These are phyloP conservation scores for Adelosebastes latens DNA, from an alignment of 2,797 vertebrate species.

Conservation along the genomic window DNA sequence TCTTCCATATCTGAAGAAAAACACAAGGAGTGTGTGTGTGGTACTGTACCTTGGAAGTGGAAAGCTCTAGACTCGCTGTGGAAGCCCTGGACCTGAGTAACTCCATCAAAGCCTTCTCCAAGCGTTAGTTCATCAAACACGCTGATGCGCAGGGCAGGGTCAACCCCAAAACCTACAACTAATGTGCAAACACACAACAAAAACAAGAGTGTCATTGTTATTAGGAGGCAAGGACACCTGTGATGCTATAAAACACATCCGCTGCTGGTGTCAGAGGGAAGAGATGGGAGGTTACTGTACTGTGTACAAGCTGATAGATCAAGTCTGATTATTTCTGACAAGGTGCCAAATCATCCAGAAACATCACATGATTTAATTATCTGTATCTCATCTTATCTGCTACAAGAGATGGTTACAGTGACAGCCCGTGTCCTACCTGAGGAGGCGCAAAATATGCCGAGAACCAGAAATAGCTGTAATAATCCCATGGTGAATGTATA, in stretches of 20 bases:
- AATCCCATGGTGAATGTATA: slow-evolving; percentile 81
- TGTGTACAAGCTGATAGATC: neutral
- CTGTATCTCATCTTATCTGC: neutral
- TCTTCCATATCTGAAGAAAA: neutral
- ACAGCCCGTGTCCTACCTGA: slow-evolving; percentile 78
- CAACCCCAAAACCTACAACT: slow-evolving; percentile 94
- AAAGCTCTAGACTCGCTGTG: slow-evolving; percentile 96
- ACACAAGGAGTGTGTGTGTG: slow-evolving; percentile 6
- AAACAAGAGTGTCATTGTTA: slow-evolving; percentile 34
- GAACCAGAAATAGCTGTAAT: slow-evolving; percentile 80
- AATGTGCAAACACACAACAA: slow-evolving; percentile 48
- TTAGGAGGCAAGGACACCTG: slow-evolving; percentile 25
- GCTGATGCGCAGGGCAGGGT: slow-evolving; percentile 93
- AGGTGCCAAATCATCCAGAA: slow-evolving; percentile 1
- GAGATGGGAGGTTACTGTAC: slow-evolving; percentile 3
- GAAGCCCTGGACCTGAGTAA: slow-evolving; percentile 95
- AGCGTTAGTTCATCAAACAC: slow-evolving; percentile 91
- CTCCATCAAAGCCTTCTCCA: slow-evolving; percentile 87
- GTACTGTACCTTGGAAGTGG: slow-evolving; percentile 93
- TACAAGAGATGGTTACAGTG: slow-evolving; percentile 13
- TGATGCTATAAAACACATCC: neutral
- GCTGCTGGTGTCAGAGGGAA: slow-evolving; percentile 7
- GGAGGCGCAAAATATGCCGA: slow-evolving; percentile 75
- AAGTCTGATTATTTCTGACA: neutral
- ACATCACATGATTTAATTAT: neutral